Evolutionary conservation across 1,140 invertebrate genomes (phyloP).

Genomic region (Bombus polaris): DNA sequence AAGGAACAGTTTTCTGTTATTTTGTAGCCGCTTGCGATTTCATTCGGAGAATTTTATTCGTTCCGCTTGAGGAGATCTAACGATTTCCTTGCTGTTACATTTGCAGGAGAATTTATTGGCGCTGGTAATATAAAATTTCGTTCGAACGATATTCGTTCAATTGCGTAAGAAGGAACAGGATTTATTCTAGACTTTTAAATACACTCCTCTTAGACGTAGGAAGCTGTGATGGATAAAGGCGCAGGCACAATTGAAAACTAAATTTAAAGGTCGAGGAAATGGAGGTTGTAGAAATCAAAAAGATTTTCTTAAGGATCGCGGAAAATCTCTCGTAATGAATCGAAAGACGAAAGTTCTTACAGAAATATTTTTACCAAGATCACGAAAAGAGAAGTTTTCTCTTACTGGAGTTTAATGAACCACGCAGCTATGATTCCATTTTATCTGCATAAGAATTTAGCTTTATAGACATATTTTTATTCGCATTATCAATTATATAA

Average conservation of each 20-base stretch:
- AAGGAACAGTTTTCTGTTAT: too few species aligned
- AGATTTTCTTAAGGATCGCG: too few species aligned
- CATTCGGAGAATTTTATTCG: too few species aligned
- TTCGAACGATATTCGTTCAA: too few species aligned
- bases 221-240: neutral
- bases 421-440: neutral
- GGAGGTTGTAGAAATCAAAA: too few species aligned
- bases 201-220: neutral
- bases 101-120: too few species aligned
- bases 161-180: too few species aligned
- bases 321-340: slow-evolving; percentile 7
- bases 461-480: neutral
- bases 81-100: too few species aligned
- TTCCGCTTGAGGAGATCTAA: too few species aligned
- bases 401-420: neutral
- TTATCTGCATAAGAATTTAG: neutral
- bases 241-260: neutral
- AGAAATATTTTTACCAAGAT: neutral
- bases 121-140: too few species aligned
- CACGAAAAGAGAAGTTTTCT: neutral
- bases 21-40: too few species aligned
- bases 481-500: neutral
- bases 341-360: neutral
- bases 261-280: neutral
- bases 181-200: too few species aligned